Evolutionary conservation across 2,113 vertebrate species (phyloP).

Genomic region (Maccullochella peelii): DNA sequence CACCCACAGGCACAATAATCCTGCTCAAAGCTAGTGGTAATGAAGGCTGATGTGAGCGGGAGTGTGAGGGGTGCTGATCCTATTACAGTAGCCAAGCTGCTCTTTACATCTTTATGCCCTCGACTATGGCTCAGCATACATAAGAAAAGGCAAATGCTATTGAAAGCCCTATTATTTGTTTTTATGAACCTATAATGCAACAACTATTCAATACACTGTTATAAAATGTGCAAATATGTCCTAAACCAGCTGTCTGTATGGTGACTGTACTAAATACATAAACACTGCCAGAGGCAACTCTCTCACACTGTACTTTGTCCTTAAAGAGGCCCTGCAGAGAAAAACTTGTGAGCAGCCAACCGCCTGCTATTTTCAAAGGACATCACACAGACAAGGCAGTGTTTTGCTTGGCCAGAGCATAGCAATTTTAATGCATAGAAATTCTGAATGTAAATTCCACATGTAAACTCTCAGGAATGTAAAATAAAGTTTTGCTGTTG

Average conservation of each 20-base stretch:
- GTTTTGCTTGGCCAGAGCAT: too few relatives aligned
- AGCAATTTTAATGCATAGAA: background rate
- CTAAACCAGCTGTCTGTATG: background rate
- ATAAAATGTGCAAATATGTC: background rate
- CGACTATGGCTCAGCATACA: slow-evolving; percentile 5
- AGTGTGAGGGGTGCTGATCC: slow-evolving; percentile 69
- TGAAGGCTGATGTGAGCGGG: slow-evolving; percentile 58
- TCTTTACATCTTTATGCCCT: slow-evolving; percentile 48
- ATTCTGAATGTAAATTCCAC: background rate
- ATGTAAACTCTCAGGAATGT: slow-evolving; percentile 3
- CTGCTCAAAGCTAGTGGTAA: slow-evolving; percentile 52
- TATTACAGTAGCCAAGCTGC: slow-evolving; percentile 63
- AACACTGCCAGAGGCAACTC: background rate
- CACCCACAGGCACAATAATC: slow-evolving; percentile 61
- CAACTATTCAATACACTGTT: background rate
- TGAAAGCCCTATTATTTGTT: background rate
- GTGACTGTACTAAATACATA: background rate
- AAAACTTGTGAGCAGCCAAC: background rate
- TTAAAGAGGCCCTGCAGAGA: background rate
- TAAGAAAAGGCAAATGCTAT: background rate
- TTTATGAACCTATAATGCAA: background rate
- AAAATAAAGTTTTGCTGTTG: background rate
- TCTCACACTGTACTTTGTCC: background rate
- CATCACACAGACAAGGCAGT: background rate
- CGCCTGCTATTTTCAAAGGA: background rate